Percentiles rank a stretch among this genome's conserved stretches.
These are phyloP conservation scores for Laterallus jamaicensis DNA, from an alignment of 2,113 vertebrate species.

Conservation along the genomic window DNA sequence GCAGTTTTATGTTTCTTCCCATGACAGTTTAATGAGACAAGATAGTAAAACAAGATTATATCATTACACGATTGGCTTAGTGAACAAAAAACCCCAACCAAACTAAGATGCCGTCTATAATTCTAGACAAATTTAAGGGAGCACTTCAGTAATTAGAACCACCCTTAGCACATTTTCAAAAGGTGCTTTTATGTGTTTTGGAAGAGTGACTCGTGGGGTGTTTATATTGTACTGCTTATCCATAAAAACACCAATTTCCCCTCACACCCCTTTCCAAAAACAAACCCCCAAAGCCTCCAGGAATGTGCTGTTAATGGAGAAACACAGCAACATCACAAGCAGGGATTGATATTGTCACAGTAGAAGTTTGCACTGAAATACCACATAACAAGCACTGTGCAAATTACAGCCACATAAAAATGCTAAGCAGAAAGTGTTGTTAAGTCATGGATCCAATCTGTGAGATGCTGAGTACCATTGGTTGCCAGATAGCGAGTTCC, in stretches of 20 bases:
- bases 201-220: neutral
- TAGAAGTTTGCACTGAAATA: neutral
- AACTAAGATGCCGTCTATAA: neutral
- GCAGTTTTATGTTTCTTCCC: neutral
- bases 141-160: neutral
- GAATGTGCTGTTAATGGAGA: neutral
- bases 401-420: neutral
- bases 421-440: neutral
- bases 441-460: neutral
- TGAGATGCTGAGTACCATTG: neutral
- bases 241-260: neutral
- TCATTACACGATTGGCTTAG: neutral
- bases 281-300: accelerated
- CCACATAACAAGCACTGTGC: neutral
- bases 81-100: neutral
- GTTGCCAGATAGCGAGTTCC: neutral
- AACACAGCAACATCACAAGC: neutral
- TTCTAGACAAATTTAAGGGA: neutral
- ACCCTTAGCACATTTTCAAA: neutral
- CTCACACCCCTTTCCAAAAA: neutral
- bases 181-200: neutral
- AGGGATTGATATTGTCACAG: neutral
- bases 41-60: neutral
- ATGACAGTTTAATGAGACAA: neutral
- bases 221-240: neutral